Evolutionary conservation across 2,797 vertebrate species (phyloP), one percentile per base, ranked within the genome.

Genomic region (Eleutherodactylus coqui): DNA sequence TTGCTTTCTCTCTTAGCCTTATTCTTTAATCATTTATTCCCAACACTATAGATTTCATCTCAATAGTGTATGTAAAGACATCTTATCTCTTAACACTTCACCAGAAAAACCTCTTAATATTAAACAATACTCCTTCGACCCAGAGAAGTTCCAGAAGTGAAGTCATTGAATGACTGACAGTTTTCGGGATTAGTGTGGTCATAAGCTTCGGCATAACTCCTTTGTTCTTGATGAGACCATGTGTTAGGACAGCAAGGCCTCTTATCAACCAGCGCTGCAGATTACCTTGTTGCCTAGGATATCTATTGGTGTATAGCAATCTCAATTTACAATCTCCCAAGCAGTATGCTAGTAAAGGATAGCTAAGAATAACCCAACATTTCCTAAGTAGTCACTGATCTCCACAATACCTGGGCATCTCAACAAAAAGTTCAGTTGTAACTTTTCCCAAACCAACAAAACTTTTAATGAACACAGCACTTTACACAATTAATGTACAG

Each of bases 231-330:
- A 29, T 34, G 36, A 67, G 38, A 79, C 45, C 32, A 85, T 86
- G 13, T 0, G 0, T 58, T 84, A 64, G 69, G 87, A 49, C 32
- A 36, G 73, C 5, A 86, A 79, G 38, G n/a, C 81, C 38, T 27
- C 24, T 69, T 72, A 29, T 72, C 60, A 70, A 51, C 34, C 49
- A 45, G 47, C 32, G 47, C 41, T 4, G 21, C 72, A 83, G 51
- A 84, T 87, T 87, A 87, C 41, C 41, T 38, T 78, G 85, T 83
- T 60, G 64, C 81, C 86, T 87, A 51, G 86, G 62, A 77, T 53
- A 60, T 81, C 16, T 76, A 81, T 85, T 51, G 69, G 69, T 32
- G 70, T 77, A 60, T 67, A 62, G 43, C 79, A 83, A 82, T 55
- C 73, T 45, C 32, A 45, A 14, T 41, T 67, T 76, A 43, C 41